Evolutionary conservation across 2,113 vertebrate species (phyloP).

Genomic region (Brachypodius melanocephalos): DNA sequence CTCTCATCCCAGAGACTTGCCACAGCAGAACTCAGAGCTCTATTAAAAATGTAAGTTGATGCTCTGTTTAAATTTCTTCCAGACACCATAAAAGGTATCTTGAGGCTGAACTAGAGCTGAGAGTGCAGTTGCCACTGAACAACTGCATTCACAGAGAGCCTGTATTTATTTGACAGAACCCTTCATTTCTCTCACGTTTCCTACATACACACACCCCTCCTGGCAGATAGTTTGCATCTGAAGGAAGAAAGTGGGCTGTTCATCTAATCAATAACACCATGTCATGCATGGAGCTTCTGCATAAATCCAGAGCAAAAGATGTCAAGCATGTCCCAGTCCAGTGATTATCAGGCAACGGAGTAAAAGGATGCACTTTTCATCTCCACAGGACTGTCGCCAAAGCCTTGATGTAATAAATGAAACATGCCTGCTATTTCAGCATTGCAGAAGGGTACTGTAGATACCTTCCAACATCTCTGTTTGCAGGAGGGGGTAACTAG

Average conservation of each 20-base stretch:
- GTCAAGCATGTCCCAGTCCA: conserved; percentile 26
- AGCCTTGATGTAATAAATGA: conserved; percentile 59
- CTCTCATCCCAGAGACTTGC: not conserved
- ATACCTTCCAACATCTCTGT: conserved; percentile 60
- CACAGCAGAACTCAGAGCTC: not conserved
- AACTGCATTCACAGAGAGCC: not conserved
- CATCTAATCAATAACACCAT: conserved; percentile 48
- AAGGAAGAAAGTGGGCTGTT: conserved; percentile 2
- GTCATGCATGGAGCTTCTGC: conserved; percentile 23
- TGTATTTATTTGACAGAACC: not conserved
- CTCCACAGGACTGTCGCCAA: conserved; percentile 58
- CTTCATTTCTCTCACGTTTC: not conserved
- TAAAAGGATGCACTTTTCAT: conserved; percentile 68
- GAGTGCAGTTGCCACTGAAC: not conserved
- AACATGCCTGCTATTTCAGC: conserved; percentile 62
- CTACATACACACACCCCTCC: not conserved
- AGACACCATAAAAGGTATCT: not conserved
- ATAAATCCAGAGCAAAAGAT: conserved; percentile 54
- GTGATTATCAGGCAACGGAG: conserved; percentile 42
- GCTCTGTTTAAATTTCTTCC: not conserved
- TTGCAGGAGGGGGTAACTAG: conserved; percentile 62
- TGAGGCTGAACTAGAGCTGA: not conserved
- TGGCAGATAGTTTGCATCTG: not conserved
- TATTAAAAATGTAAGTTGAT: conserved; percentile 30
- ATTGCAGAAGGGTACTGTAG: conserved; percentile 58